Percentiles rank a stretch among this genome's conserved stretches.
These are phyloP conservation scores for Ernsta delagoae DNA, from an alignment of 2,888 invertebrate genomes.

Conservation along the genomic window DNA sequence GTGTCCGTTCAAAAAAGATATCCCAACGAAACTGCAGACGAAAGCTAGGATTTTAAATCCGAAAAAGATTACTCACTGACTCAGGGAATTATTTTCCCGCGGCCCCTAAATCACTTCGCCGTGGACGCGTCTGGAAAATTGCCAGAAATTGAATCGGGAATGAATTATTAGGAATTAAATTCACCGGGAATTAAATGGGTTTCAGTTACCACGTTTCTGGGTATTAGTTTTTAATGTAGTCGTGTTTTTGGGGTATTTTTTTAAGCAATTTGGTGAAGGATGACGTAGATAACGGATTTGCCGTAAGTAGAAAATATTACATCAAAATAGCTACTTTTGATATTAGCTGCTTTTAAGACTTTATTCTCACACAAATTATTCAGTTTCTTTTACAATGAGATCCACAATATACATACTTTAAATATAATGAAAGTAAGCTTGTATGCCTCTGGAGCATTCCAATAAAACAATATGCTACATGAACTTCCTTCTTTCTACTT, in stretches of 20 bases:
- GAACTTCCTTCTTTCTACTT: too few species aligned
- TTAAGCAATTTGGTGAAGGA: not conserved
- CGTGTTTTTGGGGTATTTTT: not conserved
- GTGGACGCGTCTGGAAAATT: slow-evolving; percentile 30
- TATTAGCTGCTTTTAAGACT: too few species aligned
- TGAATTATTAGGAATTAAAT: slow-evolving; percentile 34
- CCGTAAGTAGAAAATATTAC: not conserved
- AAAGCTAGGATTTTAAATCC: slow-evolving; percentile 27
- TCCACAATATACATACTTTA: too few species aligned
- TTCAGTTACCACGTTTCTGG: slow-evolving; percentile 13
- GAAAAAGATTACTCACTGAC: slow-evolving; percentile 28
- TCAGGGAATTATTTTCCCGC: slow-evolving; percentile 32
- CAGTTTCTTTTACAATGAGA: too few species aligned
- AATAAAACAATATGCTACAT: too few species aligned
- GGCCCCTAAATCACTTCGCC: slow-evolving; percentile 28
- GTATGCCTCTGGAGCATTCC: too few species aligned
- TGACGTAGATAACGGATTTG: not conserved
- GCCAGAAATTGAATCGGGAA: slow-evolving; percentile 33
- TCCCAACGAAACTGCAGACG: slow-evolving; percentile 6
- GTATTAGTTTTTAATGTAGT: slow-evolving; percentile 13
- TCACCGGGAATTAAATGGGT: slow-evolving; percentile 22
- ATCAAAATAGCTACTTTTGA: too few species aligned
- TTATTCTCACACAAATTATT: too few species aligned
- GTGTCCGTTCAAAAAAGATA: too few species aligned
- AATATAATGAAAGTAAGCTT: too few species aligned